phyloP scores from a whole-genome alignment of 2,888 invertebrate genomes.

The Epistrophe grossulariae region DNA sequence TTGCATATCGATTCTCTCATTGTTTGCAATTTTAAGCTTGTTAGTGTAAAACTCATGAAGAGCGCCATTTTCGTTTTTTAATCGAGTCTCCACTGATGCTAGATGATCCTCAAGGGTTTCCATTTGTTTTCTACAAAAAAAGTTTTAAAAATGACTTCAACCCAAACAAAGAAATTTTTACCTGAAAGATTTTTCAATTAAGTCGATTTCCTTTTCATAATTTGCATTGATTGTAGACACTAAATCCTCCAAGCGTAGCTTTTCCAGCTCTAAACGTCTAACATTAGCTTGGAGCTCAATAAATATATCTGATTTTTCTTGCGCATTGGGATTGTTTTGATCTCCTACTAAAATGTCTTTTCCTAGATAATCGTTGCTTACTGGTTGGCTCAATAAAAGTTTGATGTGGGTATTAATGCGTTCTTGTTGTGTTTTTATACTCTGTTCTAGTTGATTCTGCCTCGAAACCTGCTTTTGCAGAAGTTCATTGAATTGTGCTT shows the following conservation, averaged over 20 bases:
- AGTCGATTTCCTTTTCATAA: constrained; percentile 83
- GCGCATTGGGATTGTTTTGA: not conserved
- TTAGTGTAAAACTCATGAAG: constrained; percentile 79
- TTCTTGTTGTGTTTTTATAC: constrained; percentile 82
- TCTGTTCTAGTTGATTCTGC: constrained; percentile 82
- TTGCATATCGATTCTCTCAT: constrained; percentile 78
- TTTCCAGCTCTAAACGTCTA: constrained; percentile 82
- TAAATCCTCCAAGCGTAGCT: constrained; percentile 82
- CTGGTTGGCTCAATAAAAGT: constrained; percentile 81
- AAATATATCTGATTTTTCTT: constrained; percentile 60
- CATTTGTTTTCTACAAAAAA: constrained; percentile 81
- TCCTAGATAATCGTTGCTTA: not conserved
- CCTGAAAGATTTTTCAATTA: constrained; percentile 83
- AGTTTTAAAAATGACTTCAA: not conserved
- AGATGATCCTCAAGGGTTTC: constrained; percentile 81
- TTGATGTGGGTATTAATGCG: constrained; percentile 83
- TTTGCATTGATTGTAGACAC: constrained; percentile 82
- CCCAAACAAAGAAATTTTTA: constrained; percentile 66
- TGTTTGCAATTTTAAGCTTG: constrained; percentile 78
- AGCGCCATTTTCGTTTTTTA: constrained; percentile 80
- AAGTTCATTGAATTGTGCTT: constrained; percentile 81
- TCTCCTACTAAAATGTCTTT: constrained; percentile 12
- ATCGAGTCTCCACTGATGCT: constrained; percentile 80
- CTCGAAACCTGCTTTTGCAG: constrained; percentile 82
- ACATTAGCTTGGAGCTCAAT: constrained; percentile 80